Conservation (phyloP, 1,140 invertebrate species). For the Pomacea maculata region DNA sequence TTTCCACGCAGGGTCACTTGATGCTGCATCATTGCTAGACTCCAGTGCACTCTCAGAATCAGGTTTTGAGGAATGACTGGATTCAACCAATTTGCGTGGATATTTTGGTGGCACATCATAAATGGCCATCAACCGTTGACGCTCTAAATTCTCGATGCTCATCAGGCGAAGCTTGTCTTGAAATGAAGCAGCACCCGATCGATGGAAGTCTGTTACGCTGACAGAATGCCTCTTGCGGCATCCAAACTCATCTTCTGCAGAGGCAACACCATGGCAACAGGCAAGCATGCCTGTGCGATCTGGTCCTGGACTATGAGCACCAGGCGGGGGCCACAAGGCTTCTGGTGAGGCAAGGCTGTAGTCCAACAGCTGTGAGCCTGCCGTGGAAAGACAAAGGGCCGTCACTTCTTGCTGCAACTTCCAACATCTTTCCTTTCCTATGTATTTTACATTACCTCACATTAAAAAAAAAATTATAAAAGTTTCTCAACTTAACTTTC, state of each 20-base stretch:
- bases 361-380: slow-evolving; percentile 23
- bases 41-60: too few species aligned
- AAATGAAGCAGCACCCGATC: slow-evolving; percentile 37
- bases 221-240: slow-evolving; percentile 56
- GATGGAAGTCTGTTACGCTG: slow-evolving; percentile 53
- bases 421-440: too few species aligned
- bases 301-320: neutral
- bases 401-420: too few species aligned
- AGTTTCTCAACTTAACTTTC: too few species aligned
- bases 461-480: too few species aligned
- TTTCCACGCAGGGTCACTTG: too few species aligned
- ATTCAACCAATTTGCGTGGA: slow-evolving; percentile 9
- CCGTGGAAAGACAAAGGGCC: neutral
- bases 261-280: slow-evolving; percentile 29
- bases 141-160: slow-evolving; percentile 51
- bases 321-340: neutral
- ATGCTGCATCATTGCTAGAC: too few species aligned
- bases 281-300: slow-evolving; percentile 18
- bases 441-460: too few species aligned
- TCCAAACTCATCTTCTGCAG: slow-evolving; percentile 33
- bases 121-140: slow-evolving; percentile 49
- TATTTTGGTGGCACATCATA: slow-evolving; percentile 58
- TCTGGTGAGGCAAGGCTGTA: slow-evolving; percentile 21
- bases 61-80: too few species aligned
- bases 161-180: slow-evolving; percentile 43